A percentile compares a stretch with the other conserved stretches of the same genome.
phyloP scores from a whole-genome alignment of 2,113 vertebrate species.

The Gila orcuttii region DNA sequence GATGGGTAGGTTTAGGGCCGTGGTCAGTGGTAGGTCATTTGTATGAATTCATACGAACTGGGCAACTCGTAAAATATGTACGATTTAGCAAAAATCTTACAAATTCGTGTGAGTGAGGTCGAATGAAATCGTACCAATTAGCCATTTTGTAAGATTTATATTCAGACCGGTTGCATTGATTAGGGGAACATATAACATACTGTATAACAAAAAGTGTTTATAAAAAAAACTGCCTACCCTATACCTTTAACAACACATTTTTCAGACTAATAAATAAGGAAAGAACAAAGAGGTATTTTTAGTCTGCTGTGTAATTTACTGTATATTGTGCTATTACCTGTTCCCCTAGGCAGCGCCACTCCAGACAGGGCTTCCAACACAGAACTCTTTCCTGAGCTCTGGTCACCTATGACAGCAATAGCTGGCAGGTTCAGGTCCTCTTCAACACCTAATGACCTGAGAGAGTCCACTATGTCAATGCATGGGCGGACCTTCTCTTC shows the following conservation, averaged over 20 bases:
- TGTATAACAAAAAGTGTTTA: too few species aligned
- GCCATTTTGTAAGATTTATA: too few species aligned
- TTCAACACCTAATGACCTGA: conserved; percentile 58
- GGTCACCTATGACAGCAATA: conserved; percentile 63
- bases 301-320: background rate
- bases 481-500: conserved; percentile 60
- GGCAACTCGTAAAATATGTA: too few species aligned
- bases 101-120: too few species aligned
- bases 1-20: too few species aligned
- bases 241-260: background rate
- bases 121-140: too few species aligned
- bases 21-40: too few species aligned
- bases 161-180: too few species aligned
- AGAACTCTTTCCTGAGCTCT: conserved; percentile 63
- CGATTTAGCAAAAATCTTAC: too few species aligned
- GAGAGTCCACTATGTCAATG: conserved; percentile 62
- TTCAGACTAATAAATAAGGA: background rate
- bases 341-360: conserved; percentile 62
- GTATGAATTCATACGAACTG: too few species aligned
- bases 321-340: conserved; percentile 42
- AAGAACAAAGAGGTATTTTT: background rate
- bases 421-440: conserved; percentile 62
- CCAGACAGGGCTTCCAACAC: conserved; percentile 64
- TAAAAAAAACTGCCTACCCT: too few species aligned
- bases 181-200: too few species aligned